Base-by-base conservation (phyloP, 2,797 vertebrate genomes). In the Octomys mimax region DNA sequence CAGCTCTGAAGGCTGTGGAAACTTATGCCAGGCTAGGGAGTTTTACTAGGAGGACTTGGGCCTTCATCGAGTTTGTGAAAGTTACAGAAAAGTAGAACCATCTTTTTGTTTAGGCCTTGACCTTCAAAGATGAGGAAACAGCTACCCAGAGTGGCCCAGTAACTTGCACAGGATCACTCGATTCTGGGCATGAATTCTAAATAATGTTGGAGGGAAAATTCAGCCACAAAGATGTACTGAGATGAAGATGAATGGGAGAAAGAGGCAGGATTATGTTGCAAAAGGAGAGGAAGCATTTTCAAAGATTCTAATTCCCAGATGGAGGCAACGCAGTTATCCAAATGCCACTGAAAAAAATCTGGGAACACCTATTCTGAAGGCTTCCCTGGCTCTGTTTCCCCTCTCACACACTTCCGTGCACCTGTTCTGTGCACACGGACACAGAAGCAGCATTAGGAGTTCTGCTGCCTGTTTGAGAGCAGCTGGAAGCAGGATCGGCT, bases 361-460 rank as follows among this genome's bases (percentile, higher is more conserved):
- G 7, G 42, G 9, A 46, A 21, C 1, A 0, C 39, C 80, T 52
- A 77, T 18, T 79, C 12, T 9, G 62, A 71, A 79, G 75, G 39
- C 75, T 57, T 73, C 13, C 39, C 49, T 61, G 77, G 75, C 28
- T 22, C 46, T 80, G 19, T 28, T 21, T 24, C 11, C 6, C 26
- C 31, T 16, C 28, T 42, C 11, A n/a, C 0, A 2, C 0, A 62
- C 52, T 71, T 78, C 7, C 9, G 24, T n/a, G 61, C 2, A 4
- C 18, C 22, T 19, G 61, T 18, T 5, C 18, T 46, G 57, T 24
- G 33, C 8, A 24, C 28, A 22, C 16, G 36, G 13, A 64, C 57
- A 52, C 39, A 5, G 33, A 12, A 31, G 31, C n/a, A 36, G 39
- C 22, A 12, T 13, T 2, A 4, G 39, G 39, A 39, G 39, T 39